phyloP scores from a whole-genome alignment of 2,888 invertebrate genomes.

The Cephalotes varians region DNA sequence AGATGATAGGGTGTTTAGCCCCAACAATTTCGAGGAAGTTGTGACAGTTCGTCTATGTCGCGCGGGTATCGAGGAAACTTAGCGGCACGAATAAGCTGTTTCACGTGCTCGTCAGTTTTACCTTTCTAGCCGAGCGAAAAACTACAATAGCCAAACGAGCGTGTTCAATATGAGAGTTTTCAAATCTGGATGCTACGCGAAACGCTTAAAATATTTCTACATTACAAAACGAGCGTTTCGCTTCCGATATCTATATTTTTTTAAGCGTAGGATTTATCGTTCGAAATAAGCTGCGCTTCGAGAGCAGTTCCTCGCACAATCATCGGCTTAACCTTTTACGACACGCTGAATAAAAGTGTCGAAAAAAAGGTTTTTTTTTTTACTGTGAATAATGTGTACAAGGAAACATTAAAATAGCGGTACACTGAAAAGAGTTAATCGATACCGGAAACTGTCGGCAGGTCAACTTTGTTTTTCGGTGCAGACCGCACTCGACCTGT shows the following conservation, averaged over 20 bases:
- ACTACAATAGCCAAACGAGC: conserved; percentile 63
- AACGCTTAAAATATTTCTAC: conserved; percentile 34
- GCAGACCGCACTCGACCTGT: conserved; percentile 62
- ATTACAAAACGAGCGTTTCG: conserved; percentile 38
- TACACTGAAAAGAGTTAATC: neutral
- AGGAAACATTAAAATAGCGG: conserved; percentile 10
- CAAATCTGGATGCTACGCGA: conserved; percentile 22
- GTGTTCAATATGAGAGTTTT: conserved; percentile 27
- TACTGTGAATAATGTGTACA: neutral
- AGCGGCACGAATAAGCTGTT: conserved; percentile 71
- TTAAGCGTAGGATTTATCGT: conserved; percentile 36
- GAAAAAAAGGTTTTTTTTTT: neutral
- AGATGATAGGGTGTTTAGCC: conserved; percentile 70
- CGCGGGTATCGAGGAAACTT: conserved; percentile 72
- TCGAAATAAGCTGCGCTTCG: conserved; percentile 37
- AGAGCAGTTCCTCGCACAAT: conserved; percentile 3
- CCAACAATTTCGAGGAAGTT: conserved; percentile 75
- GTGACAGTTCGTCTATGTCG: conserved; percentile 75
- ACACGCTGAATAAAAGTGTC: neutral
- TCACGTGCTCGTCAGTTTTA: conserved; percentile 62
- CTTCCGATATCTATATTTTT: conserved; percentile 43
- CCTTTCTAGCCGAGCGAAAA: conserved; percentile 61
- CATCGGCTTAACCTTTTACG: conserved; percentile 47
- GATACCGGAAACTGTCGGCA: conserved; percentile 6
- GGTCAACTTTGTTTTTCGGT: conserved; percentile 49